Base-by-base conservation (phyloP, 2,888 invertebrate species). In the Netelia melanura region DNA sequence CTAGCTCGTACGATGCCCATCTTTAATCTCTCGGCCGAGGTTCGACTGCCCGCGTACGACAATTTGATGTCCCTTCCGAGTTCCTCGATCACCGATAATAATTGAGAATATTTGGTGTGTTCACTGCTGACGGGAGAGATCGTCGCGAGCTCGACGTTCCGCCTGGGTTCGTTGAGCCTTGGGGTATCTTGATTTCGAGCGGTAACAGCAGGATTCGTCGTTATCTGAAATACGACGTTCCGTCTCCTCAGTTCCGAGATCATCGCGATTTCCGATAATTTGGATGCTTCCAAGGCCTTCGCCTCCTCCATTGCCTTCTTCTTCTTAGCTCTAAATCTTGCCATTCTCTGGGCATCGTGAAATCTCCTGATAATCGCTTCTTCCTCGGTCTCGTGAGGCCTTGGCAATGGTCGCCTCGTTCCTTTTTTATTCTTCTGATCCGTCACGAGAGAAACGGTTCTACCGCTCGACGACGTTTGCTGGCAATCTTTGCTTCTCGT, bases 11-110 rank as follows among this genome's bases (percentile, higher is more conserved):
- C 97, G 90, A 99, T 99, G 81, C 98, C 98, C 75, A 98, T 95
- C 94, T 99, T 99, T 68, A 99, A 95, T 71, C 98, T 95, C 94
- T 99, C 99, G 2, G 98, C 97, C 0, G 98, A 98, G 92, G 97
- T 98, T 91, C 98, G 97, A 92, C 98, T 99, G 21, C 98, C 98
- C 0, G 99, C 97, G 94, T 99, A 99, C 21, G 98, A 98, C 44
- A 99, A 98, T 89, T 98, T 95, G 85, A 99, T 98, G 94, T 99
- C 98, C 91, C 97, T 97, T 85, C 98, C 98, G 96, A 99, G 97
- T 94, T 99, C 98, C 93, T 99, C 98, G 86, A 99, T 98, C 1
- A 98, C 97, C 3, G 97, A 96, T 90, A 98, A 93, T 65, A 99
- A 95, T 93, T 99, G 98, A 76, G 97, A 97, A 93, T 99, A 99